A percentile compares a stretch with the other conserved stretches of the same genome.
Evolutionary conservation across 1,140 invertebrate species (phyloP).

Genomic region (Vanessa atalanta): DNA sequence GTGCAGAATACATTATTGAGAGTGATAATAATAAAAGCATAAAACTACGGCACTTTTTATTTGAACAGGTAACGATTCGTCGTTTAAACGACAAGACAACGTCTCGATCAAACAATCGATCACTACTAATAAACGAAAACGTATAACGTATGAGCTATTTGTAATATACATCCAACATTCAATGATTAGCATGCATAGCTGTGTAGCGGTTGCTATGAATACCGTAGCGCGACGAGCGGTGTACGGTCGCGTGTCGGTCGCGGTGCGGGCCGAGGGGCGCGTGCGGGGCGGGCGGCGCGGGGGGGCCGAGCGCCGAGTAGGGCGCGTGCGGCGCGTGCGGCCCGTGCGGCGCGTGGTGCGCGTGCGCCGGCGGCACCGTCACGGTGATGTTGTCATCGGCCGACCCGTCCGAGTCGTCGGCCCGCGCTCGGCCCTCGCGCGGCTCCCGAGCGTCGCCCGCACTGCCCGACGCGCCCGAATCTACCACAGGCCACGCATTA

Average conservation of each 20-base stretch:
- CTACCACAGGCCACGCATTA: slow-evolving; percentile 43
- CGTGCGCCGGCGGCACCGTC: slow-evolving; percentile 76
- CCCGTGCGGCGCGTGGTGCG: slow-evolving; percentile 34
- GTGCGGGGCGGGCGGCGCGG: slow-evolving; percentile 22
- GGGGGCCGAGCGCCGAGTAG: slow-evolving; percentile 28
- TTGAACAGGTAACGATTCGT: too few relatives aligned
- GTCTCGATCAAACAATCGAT: neutral
- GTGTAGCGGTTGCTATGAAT: slow-evolving; percentile 35
- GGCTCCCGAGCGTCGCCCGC: slow-evolving; percentile 14
- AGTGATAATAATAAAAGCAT: too few relatives aligned
- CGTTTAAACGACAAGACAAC: too few relatives aligned
- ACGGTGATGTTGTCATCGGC: slow-evolving; percentile 82
- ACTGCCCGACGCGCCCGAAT: slow-evolving; percentile 29
- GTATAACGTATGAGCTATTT: too few relatives aligned
- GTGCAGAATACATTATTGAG: too few relatives aligned
- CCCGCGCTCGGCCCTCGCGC: slow-evolving; percentile 21
- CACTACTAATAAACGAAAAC: neutral
- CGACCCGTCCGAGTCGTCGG: slow-evolving; percentile 80
- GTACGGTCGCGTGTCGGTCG: neutral
- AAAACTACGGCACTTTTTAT: too few relatives aligned
- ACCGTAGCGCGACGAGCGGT: slow-evolving; percentile 54
- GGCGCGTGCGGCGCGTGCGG: slow-evolving; percentile 27
- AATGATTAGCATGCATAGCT: slow-evolving; percentile 36
- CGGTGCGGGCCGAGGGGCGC: slow-evolving; percentile 24
- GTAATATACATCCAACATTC: slow-evolving; percentile 4